These are phyloP conservation scores for Drosophila orena DNA, from an alignment of 1,140 invertebrate genomes.

Conservation along the genomic window DNA sequence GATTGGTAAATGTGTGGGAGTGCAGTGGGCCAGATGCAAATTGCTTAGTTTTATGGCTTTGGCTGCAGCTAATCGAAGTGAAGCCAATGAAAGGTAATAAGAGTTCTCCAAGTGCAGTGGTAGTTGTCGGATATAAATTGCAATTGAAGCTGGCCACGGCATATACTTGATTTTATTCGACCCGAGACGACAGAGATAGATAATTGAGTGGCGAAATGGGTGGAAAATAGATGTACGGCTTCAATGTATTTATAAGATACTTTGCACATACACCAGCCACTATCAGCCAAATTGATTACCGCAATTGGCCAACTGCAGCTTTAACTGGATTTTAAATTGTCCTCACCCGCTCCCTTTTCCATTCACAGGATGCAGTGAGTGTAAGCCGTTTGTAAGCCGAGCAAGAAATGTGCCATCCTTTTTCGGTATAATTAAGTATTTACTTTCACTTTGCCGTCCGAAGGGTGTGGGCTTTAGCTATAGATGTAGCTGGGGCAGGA, in stretches of 20 bases:
- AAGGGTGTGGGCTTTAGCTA: not conserved
- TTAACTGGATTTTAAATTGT: constrained; percentile 38
- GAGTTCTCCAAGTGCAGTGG: constrained; percentile 20
- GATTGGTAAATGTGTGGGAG: not conserved
- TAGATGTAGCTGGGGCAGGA: constrained; percentile 13
- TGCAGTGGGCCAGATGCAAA: constrained; percentile 35
- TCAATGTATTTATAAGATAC: constrained; percentile 36
- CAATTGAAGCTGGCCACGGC: constrained; percentile 7
- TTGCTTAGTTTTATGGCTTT: constrained; percentile 64
- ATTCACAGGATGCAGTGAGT: constrained; percentile 47
- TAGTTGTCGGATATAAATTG: constrained; percentile 39
- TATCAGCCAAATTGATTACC: constrained; percentile 18
- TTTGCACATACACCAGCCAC: not conserved
- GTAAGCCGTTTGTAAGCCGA: constrained; percentile 69
- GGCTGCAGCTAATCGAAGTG: constrained; percentile 52
- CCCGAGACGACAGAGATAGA: constrained; percentile 8
- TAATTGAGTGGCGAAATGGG: constrained; percentile 26
- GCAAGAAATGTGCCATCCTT: constrained; percentile 44
- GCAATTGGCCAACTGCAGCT: constrained; percentile 13
- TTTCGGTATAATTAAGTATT: constrained; percentile 76
- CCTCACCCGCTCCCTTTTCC: too few relatives aligned
- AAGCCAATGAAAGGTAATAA: constrained; percentile 59
- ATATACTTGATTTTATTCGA: constrained; percentile 26
- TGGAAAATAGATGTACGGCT: constrained; percentile 17
- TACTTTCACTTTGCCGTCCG: constrained; percentile 62